Evolutionary conservation across 2,888 invertebrate species (phyloP), one percentile per base, ranked within the genome.

Genomic region (Xestia c-nigrum): DNA sequence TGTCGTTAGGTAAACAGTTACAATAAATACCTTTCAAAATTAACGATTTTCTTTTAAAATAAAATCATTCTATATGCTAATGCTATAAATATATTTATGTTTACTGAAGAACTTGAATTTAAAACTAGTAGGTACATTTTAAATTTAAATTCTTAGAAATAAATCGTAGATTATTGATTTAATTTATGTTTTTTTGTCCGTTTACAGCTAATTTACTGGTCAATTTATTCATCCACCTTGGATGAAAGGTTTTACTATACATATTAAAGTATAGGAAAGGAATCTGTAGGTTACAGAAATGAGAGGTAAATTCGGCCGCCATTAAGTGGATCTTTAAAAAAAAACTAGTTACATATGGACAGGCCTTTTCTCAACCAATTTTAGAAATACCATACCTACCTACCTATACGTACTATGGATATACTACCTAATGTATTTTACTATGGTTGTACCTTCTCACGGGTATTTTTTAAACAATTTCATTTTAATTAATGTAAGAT

Each of bases 41-140:
- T 74, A 66, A 81, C 47, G 68, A 46, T 50, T 67, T 67, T 64
- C 12, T 71, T 61, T 46, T 46, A 19, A 46, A 57, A 72, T 72
- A 57, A 72, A 74, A 68, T 38, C 38, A 72, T 61, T 82, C 40
- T 61, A 52, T 74, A 84, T 76, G 82, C 71, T 79, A 85, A 84
- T 79, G 55, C 46, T 43, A 6, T n/a, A n/a, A 31, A 24, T 14
- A 50, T 81, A 71, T 77, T 71, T 75, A 73, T 75, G 59, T 69
- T 66, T 40, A 5, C 5, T 31, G 7, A 5, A 72, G 7, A 75
- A 67, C 21, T 43, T n/a, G 43, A 64, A 64, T 14, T 21, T 66
- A 55, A 72, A 74, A 70, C 50, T 38, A 43, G 12, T 59, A 50
- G n/a, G n/a, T n/a, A n/a, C n/a, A 73, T 52, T 72, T 64, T 19